These are phyloP conservation scores for Peromyscus melanophrys DNA, from an alignment of 2,797 vertebrate species.

Conservation along the genomic window DNA sequence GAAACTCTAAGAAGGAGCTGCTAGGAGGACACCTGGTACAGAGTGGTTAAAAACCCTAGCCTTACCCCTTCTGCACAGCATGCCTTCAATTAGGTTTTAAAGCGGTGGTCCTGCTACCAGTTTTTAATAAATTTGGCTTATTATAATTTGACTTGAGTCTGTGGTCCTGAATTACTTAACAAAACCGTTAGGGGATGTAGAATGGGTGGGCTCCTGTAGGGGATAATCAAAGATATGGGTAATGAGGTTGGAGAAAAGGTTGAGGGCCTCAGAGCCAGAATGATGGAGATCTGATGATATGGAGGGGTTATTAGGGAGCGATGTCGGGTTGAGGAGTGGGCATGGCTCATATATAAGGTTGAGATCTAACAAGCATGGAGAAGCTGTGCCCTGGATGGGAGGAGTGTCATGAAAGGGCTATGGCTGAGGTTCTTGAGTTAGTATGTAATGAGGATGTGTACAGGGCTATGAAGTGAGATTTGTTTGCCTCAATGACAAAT, in stretches of 20 bases:
- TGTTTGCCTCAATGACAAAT: neutral
- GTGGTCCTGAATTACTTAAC: neutral
- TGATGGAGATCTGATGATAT: neutral
- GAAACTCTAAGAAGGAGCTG: neutral
- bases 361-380: neutral
- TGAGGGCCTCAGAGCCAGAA: neutral
- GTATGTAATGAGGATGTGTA: neutral
- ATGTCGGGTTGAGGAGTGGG: neutral
- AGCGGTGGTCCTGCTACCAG: neutral
- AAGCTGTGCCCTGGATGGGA: neutral
- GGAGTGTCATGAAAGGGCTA: neutral
- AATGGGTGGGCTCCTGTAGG: neutral
- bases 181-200: neutral
- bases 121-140: neutral
- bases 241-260: neutral
- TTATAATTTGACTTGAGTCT: neutral
- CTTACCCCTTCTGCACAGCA: neutral
- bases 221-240: neutral
- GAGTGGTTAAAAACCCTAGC: neutral
- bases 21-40: too few species aligned
- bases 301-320: neutral
- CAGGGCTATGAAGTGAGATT: neutral
- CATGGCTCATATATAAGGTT: neutral
- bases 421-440: neutral
- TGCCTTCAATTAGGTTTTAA: neutral